Evolutionary conservation across 2,797 vertebrate species (phyloP), one percentile per base, ranked within the genome.

Genomic region (Crax fasciolata): DNA sequence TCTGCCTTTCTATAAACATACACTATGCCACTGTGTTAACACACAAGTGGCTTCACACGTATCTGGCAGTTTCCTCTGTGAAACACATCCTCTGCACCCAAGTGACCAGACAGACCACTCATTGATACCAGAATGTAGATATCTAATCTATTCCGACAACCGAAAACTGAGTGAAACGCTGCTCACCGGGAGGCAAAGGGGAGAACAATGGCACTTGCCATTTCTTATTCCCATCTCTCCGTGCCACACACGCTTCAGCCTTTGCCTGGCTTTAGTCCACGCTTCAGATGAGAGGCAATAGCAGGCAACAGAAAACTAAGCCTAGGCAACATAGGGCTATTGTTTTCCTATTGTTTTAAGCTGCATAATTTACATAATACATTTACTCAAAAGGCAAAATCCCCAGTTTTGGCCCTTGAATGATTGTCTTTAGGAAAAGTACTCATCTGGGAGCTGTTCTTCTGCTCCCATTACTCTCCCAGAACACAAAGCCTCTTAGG

Each of bases 121-220:
- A 74, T 2, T 65, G 77, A 48, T 78, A 61, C 27, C 54, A 83
- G 66, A 66, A 89, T 85, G 89, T 65, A 85, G 72, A 58, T 70
- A 75, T 6, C 61, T 96, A 96, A 96, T 96, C 75, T 89, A 16
- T 85, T 93, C 62, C 87, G 95, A 94, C 94, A 96, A 83, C 82
- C 14, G 35, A 85, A 92, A 74, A 41, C 72, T 68, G 65, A 93
- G 89, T 59, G 85, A 87, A 91, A 92, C 0, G 15, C 75, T 89
- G 59, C 52, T 89, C 81, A 80, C 54, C 58, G 38, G 46, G 82
- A 94, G 73, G 68, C 58, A 83, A 96, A 83, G 61, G 61, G 65
- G 83, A 93, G 84, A 95, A 96, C 95, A 96, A 94, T 85, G 82
- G 81, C 89, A 87, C 87, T 93, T 96, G 95, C 93, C 95, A 95